These are phyloP conservation scores for Cosmia pyralina DNA, from an alignment of 2,888 invertebrate genomes.

Conservation along the genomic window DNA sequence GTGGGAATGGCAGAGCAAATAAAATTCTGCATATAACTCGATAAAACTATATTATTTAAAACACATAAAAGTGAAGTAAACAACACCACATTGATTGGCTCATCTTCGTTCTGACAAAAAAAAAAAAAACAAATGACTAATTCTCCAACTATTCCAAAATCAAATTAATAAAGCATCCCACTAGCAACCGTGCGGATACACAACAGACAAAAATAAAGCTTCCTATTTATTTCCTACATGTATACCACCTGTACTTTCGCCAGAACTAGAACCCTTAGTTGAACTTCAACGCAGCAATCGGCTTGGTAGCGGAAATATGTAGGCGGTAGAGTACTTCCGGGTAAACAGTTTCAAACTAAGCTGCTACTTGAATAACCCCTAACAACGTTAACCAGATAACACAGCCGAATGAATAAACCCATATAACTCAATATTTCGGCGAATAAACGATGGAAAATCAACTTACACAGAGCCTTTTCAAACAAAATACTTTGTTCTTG, in stretches of 20 bases:
- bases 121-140: no score
- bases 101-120: no score
- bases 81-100: no score
- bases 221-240: no score
- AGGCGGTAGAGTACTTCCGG: background rate
- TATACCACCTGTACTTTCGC: background rate
- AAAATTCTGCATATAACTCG: no score
- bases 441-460: slow-evolving; percentile 22
- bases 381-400: background rate
- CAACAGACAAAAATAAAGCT: no score
- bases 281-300: background rate
- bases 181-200: no score
- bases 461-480: background rate
- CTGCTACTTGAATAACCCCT: background rate
- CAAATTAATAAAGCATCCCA: no score
- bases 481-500: slow-evolving; percentile 14
- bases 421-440: slow-evolving; percentile 10
- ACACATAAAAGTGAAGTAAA: no score
- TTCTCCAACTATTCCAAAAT: no score
- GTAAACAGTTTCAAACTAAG: background rate
- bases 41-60: no score
- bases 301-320: background rate
- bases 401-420: background rate
- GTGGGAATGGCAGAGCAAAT: no score
- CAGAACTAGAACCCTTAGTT: background rate